A percentile compares a stretch with the other conserved stretches of the same genome.
Evolutionary conservation across 2,888 invertebrate genomes (phyloP).

Genomic region (Cecidostiba fungosa): DNA sequence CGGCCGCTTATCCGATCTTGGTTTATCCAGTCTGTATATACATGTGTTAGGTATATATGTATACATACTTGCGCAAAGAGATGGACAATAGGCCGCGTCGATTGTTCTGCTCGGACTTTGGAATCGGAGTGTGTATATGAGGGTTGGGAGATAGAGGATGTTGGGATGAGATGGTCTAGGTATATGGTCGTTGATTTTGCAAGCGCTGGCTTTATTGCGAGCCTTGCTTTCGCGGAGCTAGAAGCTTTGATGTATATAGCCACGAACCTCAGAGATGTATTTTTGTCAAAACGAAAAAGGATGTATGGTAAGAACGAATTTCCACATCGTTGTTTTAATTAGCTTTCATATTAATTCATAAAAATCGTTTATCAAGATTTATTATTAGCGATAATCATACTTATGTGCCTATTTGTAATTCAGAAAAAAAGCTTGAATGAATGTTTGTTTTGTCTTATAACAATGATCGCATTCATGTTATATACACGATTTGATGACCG

Average conservation of each 20-base stretch:
- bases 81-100: neutral
- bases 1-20: conserved; percentile 1
- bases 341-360: too few species aligned
- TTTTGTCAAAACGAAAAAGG: too few species aligned
- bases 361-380: too few species aligned
- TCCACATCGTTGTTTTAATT: too few species aligned
- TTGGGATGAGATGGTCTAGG: neutral
- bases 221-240: neutral
- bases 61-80: conserved; percentile 22
- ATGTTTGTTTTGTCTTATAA: conserved; percentile 7
- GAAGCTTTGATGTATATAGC: too few species aligned
- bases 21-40: neutral
- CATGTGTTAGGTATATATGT: neutral
- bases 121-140: neutral
- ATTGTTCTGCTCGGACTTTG: conserved; percentile 13
- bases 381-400: too few species aligned
- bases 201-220: neutral
- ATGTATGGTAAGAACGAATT: too few species aligned
- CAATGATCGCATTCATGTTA: neutral
- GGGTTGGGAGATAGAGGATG: neutral
- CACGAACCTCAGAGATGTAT: too few species aligned
- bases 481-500: conserved; percentile 1
- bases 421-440: conserved; percentile 9
- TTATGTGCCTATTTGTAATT: too few species aligned
- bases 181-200: neutral